Base-by-base conservation (phyloP, 2,888 invertebrate genomes). In the Oconnorella tubifera region DNA sequence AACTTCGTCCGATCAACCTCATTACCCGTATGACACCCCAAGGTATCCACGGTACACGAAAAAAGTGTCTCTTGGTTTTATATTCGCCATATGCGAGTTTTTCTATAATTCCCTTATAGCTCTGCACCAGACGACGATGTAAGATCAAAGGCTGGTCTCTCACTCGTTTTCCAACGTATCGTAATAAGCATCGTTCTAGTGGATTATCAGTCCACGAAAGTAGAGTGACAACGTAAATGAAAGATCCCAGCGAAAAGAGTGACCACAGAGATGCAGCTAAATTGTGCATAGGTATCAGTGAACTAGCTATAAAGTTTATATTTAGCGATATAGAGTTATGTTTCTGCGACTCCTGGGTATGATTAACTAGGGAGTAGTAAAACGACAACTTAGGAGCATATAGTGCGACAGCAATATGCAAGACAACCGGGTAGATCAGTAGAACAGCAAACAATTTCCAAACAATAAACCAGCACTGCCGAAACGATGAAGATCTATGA, bases 161-260 rank as follows among this genome's bases (percentile, higher is more conserved):
- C 2, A 64, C 63, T 28, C 68, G 51, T 32, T 70, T 67, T 10
- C 61, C 62, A 40, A 63, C 63, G 59, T 65, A 59, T 33, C 63
- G 63, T 19, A 68, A 23, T 2, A 73, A 61, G 59, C 72, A 72
- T 23, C 66, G 59, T 62, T 73, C 73, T 53, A 73, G 58, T 2
- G 73, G 68, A 56, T 69, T 68, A 59, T 63, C 62, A 2, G 72
- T 66, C 70, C 69, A 69, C 2, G 70, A 65, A 28, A 73, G 61
- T 23, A 73, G 60, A 3, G 68, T 49, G 10, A 69, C 59, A 19
- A 64, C 65, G 65, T 72, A 73, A 28, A 70, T 49, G 53, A 73
- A 73, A 3, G 73, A 61, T 14, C 68, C 56, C 27, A 67, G 59
- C 1, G 70, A 68, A 56, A 72, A 73, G 25, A 68, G 33, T 62